phyloP scores from a whole-genome alignment of 2,888 invertebrate species.

The Flexamia atlantica region DNA sequence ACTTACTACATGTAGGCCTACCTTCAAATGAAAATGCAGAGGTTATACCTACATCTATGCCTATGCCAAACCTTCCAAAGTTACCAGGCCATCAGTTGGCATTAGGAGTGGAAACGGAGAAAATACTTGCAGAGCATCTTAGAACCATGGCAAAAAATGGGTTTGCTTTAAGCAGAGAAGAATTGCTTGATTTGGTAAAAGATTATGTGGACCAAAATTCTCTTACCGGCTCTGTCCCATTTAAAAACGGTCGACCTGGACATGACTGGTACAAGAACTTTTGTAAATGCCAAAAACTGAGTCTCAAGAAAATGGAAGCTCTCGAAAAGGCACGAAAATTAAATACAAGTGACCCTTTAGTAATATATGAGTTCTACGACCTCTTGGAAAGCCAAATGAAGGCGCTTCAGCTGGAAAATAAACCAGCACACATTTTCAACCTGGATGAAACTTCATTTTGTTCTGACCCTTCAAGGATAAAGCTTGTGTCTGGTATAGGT shows the following conservation, averaged over 20 bases:
- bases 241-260: conserved; percentile 12
- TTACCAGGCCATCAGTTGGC: no score
- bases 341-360: conserved; percentile 67
- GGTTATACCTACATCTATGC: no score
- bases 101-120: no score
- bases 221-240: conserved; percentile 27
- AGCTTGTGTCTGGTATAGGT: conserved; percentile 70
- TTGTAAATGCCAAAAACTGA: conserved; percentile 43
- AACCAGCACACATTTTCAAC: conserved; percentile 69
- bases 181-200: conserved; percentile 28
- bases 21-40: no score
- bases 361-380: conserved; percentile 70
- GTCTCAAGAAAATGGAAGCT: conserved; percentile 27
- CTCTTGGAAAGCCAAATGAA: conserved; percentile 58
- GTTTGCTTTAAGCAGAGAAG: conserved; percentile 25
- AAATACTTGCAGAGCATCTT: no score
- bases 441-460: conserved; percentile 70
- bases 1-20: no score
- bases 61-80: no score
- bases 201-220: conserved; percentile 23
- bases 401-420: conserved; percentile 68
- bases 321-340: background rate
- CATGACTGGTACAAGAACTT: conserved; percentile 30
- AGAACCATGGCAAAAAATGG: conserved; percentile 33
- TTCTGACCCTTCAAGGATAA: conserved; percentile 65